Conservation (phyloP, 2,888 invertebrate genomes). For the Philonicus albiceps region DNA sequence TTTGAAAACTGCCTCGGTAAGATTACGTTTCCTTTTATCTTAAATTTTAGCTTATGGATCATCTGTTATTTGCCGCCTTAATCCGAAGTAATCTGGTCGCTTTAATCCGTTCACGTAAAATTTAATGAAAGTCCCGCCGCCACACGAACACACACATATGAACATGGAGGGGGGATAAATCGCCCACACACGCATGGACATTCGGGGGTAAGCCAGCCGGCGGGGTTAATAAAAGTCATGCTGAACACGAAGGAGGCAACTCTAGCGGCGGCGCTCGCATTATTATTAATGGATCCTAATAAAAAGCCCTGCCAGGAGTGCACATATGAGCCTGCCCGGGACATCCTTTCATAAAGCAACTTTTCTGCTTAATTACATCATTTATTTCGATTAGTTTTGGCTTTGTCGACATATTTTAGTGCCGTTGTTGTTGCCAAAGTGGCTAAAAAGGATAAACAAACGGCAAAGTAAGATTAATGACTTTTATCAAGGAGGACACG, state of each 20-base stretch:
- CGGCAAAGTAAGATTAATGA: conserved; percentile 36
- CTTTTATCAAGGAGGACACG: conserved; percentile 36
- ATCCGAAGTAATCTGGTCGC: background rate
- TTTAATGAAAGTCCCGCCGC: background rate
- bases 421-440: conserved; percentile 21
- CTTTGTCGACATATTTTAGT: conserved; percentile 35
- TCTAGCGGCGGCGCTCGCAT: background rate
- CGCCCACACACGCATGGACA: background rate
- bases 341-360: conserved; percentile 40
- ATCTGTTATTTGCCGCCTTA: background rate
- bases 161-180: too few relatives aligned
- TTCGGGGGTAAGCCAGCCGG: background rate
- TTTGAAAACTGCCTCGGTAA: background rate
- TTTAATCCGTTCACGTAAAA: conserved; percentile 32
- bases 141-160: background rate
- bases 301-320: conserved; percentile 34
- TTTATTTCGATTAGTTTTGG: conserved; percentile 40
- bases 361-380: conserved; percentile 41
- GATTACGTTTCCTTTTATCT: background rate
- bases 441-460: conserved; percentile 39
- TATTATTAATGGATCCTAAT: conserved; percentile 38
- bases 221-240: conserved; percentile 34
- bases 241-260: conserved; percentile 13
- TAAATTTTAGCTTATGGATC: background rate
- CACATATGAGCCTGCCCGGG: conserved; percentile 29